These are phyloP conservation scores for Raja brachyura DNA, from an alignment of 2,113 vertebrate species.

Conservation along the genomic window DNA sequence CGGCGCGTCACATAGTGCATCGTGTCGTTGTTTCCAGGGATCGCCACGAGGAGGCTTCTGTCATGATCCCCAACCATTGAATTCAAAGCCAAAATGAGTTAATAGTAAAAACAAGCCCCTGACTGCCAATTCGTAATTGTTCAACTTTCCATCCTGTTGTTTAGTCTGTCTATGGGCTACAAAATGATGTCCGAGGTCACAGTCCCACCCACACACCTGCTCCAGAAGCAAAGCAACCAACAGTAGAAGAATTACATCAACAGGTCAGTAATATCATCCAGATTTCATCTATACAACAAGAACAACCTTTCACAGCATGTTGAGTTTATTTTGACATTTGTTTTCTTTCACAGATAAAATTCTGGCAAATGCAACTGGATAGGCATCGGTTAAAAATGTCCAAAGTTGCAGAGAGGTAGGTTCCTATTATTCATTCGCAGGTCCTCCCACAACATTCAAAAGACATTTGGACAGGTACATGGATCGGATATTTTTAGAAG, in stretches of 20 bases:
- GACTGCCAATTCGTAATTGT: neutral
- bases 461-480: too few relatives aligned
- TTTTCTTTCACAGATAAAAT: conserved; percentile 81
- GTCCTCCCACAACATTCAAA: too few relatives aligned
- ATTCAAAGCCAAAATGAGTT: neutral
- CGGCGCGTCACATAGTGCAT: too few relatives aligned
- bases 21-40: too few relatives aligned
- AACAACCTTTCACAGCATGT: neutral
- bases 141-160: conserved; percentile 41
- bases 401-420: conserved; percentile 96
- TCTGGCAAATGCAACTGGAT: conserved; percentile 95
- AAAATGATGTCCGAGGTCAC: conserved; percentile 89
- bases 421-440: conserved; percentile 35
- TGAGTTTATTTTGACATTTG: conserved; percentile 40
- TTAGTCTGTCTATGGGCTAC: conserved; percentile 90
- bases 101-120: too few relatives aligned
- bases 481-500: too few relatives aligned
- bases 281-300: neutral
- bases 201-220: conserved; percentile 83
- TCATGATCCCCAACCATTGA: too few relatives aligned
- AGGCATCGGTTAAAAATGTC: conserved; percentile 99
- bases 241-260: conserved; percentile 83
- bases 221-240: conserved; percentile 84
- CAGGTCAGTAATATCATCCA: conserved; percentile 63
- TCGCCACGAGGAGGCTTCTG: too few relatives aligned